phyloP scores from a whole-genome alignment of 1,140 invertebrate genomes.

The Oreohelix idahoensis region DNA sequence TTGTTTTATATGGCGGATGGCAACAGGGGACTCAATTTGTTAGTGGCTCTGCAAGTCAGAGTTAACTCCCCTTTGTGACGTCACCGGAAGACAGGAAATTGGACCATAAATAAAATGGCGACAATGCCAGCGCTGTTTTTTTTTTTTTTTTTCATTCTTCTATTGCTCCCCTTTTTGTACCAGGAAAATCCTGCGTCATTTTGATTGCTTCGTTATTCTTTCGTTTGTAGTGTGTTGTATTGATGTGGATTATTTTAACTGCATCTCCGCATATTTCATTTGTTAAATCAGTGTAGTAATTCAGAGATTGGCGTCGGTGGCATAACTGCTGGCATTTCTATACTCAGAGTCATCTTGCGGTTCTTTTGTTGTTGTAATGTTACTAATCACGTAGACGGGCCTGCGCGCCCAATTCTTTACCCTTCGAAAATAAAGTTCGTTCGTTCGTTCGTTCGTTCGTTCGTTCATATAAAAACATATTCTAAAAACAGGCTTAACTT shows the following conservation, averaged over 20 bases:
- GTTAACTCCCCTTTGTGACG: constrained; percentile 28
- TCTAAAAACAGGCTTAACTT: too few species aligned
- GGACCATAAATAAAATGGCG: constrained; percentile 27
- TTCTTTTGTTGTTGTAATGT: not conserved
- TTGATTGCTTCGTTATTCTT: constrained; percentile 24
- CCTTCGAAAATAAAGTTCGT: too few species aligned
- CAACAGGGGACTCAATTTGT: constrained; percentile 25
- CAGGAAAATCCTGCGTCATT: not conserved
- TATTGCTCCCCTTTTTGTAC: not conserved
- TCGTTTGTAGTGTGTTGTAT: not conserved
- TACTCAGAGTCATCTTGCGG: not conserved
- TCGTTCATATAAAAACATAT: too few species aligned
- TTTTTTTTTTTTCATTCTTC: not conserved
- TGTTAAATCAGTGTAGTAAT: not conserved
- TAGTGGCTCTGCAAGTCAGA: not conserved
- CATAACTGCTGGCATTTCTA: not conserved
- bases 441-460: too few species aligned
- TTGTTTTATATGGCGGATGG: not conserved
- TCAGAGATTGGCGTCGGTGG: not conserved
- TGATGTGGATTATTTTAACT: not conserved
- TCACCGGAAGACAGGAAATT: constrained; percentile 31
- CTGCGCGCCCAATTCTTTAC: too few species aligned
- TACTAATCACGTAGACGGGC: not conserved
- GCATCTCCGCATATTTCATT: not conserved
- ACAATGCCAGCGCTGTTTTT: not conserved